phyloP scores from a whole-genome alignment of 2,113 vertebrate genomes.

The Megaptera novaeangliae region DNA sequence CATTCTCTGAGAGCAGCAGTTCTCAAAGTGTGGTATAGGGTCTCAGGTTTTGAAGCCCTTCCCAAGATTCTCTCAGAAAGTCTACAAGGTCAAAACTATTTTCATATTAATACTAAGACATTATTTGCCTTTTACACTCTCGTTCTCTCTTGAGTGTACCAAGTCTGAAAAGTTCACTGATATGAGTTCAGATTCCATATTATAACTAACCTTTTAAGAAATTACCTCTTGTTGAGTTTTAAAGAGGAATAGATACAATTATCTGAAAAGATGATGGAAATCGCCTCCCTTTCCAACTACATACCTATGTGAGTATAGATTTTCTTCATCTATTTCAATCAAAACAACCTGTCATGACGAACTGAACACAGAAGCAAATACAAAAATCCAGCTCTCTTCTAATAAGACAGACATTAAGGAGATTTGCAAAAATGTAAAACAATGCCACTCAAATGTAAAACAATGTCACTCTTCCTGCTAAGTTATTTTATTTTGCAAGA shows the following conservation, averaged over 20 bases:
- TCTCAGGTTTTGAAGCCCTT: background rate
- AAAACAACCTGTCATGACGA: background rate
- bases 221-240: background rate
- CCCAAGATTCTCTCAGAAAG: background rate
- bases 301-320: background rate
- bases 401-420: background rate
- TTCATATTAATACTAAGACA: background rate
- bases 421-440: background rate
- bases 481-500: background rate
- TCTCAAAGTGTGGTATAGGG: background rate
- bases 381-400: background rate
- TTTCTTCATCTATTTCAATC: background rate
- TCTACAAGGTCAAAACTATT: background rate
- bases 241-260: background rate
- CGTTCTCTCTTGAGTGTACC: background rate
- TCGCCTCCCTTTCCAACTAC: background rate
- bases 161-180: background rate
- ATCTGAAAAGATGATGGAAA: background rate
- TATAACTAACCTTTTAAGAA: background rate
- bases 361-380: background rate
- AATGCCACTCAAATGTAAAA: background rate
- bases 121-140: background rate
- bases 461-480: background rate
- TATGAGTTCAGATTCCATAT: background rate
- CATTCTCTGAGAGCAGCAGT: background rate